Base-by-base conservation (phyloP, 2,797 vertebrate genomes). In the Clarias fuscus region DNA sequence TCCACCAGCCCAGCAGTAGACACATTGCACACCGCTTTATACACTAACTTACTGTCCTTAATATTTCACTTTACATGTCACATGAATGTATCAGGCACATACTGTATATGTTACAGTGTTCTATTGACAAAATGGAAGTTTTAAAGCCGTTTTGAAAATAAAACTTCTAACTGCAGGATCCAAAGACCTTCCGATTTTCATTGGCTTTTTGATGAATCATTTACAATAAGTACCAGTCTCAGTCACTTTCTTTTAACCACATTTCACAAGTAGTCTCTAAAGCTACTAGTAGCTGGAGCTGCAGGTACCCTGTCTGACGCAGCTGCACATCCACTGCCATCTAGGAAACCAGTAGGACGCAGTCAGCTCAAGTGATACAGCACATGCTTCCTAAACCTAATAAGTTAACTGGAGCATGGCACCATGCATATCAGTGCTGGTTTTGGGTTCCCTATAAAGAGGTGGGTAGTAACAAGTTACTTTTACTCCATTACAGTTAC, bases 1-100 rank as follows among this genome's bases (percentile, higher is more conserved):
- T 64, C 37, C 59, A 64, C 20, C 43, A 22, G 78, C 22, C 78
- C 59, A 43, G 22, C 33, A 78, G 17, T 6, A 61, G 61, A 24
- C 53, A 62, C 37, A 80, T 22, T 43, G 59, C 59, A 43, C 37
- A n/a, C 59, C n/a, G 61, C 22, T 64, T 80, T 80, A n/a, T 2
- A 53, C 13, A 3, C 13, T 17, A 27, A 62, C 0, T 64, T 3
- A 79, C 4, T 53, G n/a, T 11, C 7, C 40, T 33, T 67, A 53
- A 56, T 30, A 56, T 56, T 56, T 82, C 18, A 56, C 27, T 56
- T 82, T 70, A 27, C 56, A 33, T 68, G 27, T 30, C 64, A 82
- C 27, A 65, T 64, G 37, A 37, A 37, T 37, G 18, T 61, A 85
- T 85, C 64, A 87, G 78, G 86, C 76, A 84, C 58, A 62, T 48